Evolutionary conservation across 64 coral and sea anemone genomes (phyloP).

Genomic region (Porites australiensis): DNA sequence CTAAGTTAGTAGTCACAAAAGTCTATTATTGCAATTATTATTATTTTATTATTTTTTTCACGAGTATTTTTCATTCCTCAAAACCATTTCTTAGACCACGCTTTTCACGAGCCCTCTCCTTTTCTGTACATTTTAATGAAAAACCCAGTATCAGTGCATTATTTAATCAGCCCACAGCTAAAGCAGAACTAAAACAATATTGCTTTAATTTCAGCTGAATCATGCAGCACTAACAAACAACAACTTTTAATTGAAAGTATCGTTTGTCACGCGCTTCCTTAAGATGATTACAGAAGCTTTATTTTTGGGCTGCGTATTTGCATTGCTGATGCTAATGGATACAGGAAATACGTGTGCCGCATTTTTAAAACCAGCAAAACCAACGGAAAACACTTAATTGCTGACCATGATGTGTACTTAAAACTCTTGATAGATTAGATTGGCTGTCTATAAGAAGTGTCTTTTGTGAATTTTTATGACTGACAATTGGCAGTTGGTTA

Average conservation of each 20-base stretch:
- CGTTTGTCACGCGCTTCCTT: neutral
- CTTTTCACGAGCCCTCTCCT: too few relatives aligned
- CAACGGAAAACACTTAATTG: neutral
- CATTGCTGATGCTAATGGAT: neutral
- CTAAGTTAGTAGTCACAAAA: too few relatives aligned
- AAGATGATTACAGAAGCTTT: slow-evolving; percentile 16
- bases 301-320: neutral
- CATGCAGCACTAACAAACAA: neutral
- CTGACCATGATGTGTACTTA: neutral
- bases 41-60: too few relatives aligned
- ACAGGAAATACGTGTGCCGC: neutral
- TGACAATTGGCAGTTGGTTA: too few relatives aligned
- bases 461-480: too few relatives aligned
- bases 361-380: neutral
- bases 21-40: too few relatives aligned
- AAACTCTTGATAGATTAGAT: too few relatives aligned
- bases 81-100: too few relatives aligned
- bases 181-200: neutral
- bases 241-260: neutral
- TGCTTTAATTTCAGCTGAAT: neutral
- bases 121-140: neutral
- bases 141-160: neutral
- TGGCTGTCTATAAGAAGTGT: too few relatives aligned
- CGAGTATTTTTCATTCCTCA: too few relatives aligned
- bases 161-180: neutral